Conservation (phyloP, 2,113 vertebrate genomes). For the Chamaea fasciata region DNA sequence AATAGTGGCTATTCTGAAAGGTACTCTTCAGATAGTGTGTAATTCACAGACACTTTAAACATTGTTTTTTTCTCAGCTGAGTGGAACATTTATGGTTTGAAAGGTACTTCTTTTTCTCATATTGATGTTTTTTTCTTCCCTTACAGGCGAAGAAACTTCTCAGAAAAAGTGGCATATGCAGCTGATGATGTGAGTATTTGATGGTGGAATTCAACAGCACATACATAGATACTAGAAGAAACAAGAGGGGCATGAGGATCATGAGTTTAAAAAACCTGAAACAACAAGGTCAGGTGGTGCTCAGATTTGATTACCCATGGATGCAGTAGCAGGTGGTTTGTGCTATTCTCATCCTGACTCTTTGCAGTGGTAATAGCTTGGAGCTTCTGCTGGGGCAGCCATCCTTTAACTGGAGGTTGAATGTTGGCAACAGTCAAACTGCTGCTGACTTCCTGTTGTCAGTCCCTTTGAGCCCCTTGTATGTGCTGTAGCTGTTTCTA, state of each 20-base stretch:
- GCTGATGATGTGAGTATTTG: conserved; percentile 65
- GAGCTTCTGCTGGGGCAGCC: not conserved
- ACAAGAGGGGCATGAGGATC: not conserved
- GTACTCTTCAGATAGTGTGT: not conserved
- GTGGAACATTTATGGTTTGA: not conserved
- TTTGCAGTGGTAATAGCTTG: not conserved
- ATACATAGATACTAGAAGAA: not conserved
- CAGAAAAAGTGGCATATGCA: conserved; percentile 24
- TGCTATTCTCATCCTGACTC: not conserved
- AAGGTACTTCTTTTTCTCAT: not conserved
- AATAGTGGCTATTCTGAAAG: not conserved
- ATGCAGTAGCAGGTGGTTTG: not conserved
- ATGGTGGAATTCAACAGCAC: not conserved
- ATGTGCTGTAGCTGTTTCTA: not conserved
- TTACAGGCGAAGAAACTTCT: conserved; percentile 18
- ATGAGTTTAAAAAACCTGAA: not conserved
- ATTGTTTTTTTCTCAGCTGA: not conserved
- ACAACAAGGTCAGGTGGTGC: not conserved
- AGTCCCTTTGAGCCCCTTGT: not conserved
- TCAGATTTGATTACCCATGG: not conserved
- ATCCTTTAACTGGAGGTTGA: not conserved
- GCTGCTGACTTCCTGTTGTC: not conserved
- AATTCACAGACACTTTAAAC: not conserved
- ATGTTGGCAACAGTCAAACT: not conserved
- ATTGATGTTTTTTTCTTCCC: no score